Evolutionary conservation across 2,888 invertebrate genomes (phyloP).

Genomic region (Sepiola atlantica): DNA sequence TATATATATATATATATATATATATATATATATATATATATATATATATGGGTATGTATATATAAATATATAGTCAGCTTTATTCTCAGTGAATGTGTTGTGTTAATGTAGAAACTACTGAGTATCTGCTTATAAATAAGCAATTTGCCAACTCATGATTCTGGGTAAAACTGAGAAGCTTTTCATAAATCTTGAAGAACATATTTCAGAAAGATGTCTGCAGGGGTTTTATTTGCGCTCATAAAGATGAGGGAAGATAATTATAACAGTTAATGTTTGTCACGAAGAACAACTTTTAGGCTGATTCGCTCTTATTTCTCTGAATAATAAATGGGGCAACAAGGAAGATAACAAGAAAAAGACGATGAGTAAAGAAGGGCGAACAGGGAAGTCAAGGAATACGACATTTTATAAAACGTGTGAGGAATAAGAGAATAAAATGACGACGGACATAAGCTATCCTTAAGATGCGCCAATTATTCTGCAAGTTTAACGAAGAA

Average conservation of each 20-base stretch:
- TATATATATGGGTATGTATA: too few species aligned
- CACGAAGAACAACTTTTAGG: neutral
- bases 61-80: too few species aligned
- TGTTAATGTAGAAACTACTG: too few species aligned
- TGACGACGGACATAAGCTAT: too few species aligned
- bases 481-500: too few species aligned
- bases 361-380: fast-evolving
- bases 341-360: neutral
- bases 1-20: too few species aligned
- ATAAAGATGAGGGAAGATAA: neutral
- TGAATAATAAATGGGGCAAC: fast-evolving
- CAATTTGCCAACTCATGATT: neutral
- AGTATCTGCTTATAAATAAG: neutral
- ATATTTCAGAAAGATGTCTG: neutral
- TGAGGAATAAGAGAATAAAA: too few species aligned
- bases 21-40: too few species aligned
- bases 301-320: neutral
- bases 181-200: neutral
- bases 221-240: neutral
- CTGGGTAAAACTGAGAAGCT: neutral
- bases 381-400: too few species aligned
- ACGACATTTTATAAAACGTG: too few species aligned
- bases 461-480: too few species aligned
- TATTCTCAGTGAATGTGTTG: too few species aligned
- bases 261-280: neutral